Percentiles rank a stretch among this genome's conserved stretches.
These are phyloP conservation scores for Gymnocephalus cernua DNA, from an alignment of 2,113 vertebrate genomes.

Conservation along the genomic window DNA sequence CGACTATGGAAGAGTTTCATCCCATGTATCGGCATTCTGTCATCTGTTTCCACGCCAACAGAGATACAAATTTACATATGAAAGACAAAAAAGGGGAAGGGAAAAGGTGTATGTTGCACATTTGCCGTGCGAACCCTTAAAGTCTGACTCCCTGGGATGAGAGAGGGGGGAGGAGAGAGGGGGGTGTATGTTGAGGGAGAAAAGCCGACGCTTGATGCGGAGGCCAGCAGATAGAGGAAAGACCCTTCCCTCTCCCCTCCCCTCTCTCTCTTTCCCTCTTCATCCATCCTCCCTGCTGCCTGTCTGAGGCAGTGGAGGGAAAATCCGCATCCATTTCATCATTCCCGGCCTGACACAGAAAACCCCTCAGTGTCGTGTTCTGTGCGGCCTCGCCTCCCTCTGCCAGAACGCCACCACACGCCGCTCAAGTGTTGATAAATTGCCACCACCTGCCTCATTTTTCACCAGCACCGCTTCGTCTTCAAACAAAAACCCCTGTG, in stretches of 20 bases:
- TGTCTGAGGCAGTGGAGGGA: constrained; percentile 50
- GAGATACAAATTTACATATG: constrained; percentile 38
- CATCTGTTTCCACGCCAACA: constrained; percentile 45
- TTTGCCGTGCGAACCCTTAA: constrained; percentile 31
- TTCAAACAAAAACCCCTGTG: constrained; percentile 56
- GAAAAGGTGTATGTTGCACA: constrained; percentile 10
- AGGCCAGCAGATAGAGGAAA: constrained; percentile 37
- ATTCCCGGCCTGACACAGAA: constrained; percentile 54
- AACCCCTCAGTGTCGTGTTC: constrained; percentile 27
- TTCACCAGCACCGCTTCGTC: constrained; percentile 55
- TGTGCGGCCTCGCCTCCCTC: constrained; percentile 44
- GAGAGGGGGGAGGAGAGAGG: background rate
- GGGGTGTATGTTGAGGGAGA: constrained; percentile 18
- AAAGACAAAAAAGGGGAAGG: constrained; percentile 5
- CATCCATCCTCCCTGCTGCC: constrained; percentile 42
- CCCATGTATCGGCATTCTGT: constrained; percentile 51
- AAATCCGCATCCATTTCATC: constrained; percentile 68
- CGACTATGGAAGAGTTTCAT: constrained; percentile 50
- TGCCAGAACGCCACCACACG: constrained; percentile 26
- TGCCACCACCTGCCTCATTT: constrained; percentile 73
- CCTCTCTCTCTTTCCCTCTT: constrained; percentile 17
- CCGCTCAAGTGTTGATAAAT: constrained; percentile 73
- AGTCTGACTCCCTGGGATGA: constrained; percentile 32
- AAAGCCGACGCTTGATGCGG: constrained; percentile 26
- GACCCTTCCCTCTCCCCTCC: constrained; percentile 8